Conservation (phyloP, 1,140 invertebrate genomes). For the Dendrolimus kikuchii region DNA sequence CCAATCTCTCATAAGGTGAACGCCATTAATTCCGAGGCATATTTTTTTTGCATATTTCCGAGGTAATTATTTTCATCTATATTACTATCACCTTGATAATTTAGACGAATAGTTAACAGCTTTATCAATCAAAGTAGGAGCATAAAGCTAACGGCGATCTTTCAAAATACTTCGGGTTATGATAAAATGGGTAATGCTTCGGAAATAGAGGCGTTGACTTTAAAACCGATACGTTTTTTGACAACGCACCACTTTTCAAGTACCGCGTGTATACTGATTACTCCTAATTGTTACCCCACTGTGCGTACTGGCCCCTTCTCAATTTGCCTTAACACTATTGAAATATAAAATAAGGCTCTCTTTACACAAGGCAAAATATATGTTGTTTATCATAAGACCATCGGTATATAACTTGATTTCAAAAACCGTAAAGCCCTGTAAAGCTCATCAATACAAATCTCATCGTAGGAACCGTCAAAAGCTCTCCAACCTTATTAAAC, state of each 20-base stretch:
- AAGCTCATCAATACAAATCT: conserved; percentile 34
- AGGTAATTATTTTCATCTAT: too few species aligned
- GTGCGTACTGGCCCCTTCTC: conserved; percentile 51
- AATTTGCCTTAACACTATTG: conserved; percentile 51
- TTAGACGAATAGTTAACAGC: too few species aligned
- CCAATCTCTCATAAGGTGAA: conserved; percentile 2
- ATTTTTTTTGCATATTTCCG: too few species aligned
- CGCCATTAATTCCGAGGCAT: too few species aligned
- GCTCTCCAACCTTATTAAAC: conserved; percentile 31
- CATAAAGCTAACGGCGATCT: too few species aligned
- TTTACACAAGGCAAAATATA: conserved; percentile 44
- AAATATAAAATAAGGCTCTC: conserved; percentile 51
- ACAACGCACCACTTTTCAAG: too few species aligned
- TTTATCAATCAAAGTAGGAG: too few species aligned
- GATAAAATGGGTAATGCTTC: too few species aligned
- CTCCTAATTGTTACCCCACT: conserved; percentile 9
- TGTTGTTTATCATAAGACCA: conserved; percentile 32
- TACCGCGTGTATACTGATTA: neutral
- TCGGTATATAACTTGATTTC: conserved; percentile 13
- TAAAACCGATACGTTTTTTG: too few species aligned
- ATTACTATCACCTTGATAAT: too few species aligned
- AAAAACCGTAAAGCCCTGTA: conserved; percentile 20
- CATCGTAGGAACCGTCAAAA: conserved; percentile 37
- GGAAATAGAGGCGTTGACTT: too few species aligned
- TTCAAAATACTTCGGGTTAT: too few species aligned